Conservation (phyloP, 2,113 vertebrate genomes). For the Gila orcuttii region DNA sequence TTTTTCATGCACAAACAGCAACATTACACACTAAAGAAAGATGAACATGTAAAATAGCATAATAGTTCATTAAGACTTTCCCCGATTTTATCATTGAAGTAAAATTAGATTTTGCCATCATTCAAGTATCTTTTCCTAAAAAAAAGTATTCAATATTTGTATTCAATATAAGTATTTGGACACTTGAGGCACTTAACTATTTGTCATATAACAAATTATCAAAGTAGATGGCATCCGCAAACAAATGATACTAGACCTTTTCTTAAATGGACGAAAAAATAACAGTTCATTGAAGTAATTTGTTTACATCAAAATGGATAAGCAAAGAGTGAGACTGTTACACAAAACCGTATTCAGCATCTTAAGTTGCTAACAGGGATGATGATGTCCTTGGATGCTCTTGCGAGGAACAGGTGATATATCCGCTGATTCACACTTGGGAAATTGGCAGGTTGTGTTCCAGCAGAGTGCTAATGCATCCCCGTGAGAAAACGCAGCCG, state of each 20-base stretch:
- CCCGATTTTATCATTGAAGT: too few relatives aligned
- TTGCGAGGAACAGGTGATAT: conserved; percentile 56
- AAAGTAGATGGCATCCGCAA: not conserved
- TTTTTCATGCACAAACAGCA: too few relatives aligned
- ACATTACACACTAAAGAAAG: too few relatives aligned
- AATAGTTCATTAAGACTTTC: too few relatives aligned
- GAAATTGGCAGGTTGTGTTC: conserved; percentile 50
- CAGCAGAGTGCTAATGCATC: conserved; percentile 42
- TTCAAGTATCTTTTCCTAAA: not conserved
- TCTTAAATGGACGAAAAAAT: not conserved
- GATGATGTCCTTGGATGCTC: conserved; percentile 42
- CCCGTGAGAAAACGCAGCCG: conserved; percentile 40
- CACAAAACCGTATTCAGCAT: not conserved
- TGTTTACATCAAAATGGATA: not conserved
- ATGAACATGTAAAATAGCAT: too few relatives aligned
- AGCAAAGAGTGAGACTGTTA: not conserved
- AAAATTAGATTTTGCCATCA: too few relatives aligned
- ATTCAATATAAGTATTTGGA: not conserved
- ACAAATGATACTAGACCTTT: not conserved
- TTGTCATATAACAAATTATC: not conserved
- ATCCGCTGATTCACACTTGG: conserved; percentile 47
- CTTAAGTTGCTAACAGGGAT: not conserved
- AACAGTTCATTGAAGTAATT: not conserved
- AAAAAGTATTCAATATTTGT: not conserved
- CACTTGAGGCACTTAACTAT: not conserved